Base-by-base conservation (phyloP, 1,140 invertebrate genomes). In the Procambarus virginalis region DNA sequence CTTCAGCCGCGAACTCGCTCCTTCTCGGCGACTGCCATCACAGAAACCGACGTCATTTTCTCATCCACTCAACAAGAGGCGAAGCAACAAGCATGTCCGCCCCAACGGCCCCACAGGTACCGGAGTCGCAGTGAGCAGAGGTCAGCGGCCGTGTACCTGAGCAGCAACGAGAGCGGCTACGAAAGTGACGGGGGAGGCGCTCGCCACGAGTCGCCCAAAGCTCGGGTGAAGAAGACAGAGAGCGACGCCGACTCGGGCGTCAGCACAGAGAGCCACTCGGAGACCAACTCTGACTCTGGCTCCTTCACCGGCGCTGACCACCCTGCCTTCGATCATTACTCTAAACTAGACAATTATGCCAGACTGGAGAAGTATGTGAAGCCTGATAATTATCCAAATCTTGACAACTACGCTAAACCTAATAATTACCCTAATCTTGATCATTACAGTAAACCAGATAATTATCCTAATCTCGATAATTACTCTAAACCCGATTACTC, bases 81-180 rank as follows among this genome's bases (percentile, higher is more conserved):
- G 14, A 20, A 22, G 22, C n/a, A 22, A 20, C 46, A 49, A 9
- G 3, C 60, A 17, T 64, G 60, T 64, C 49, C 20, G 70, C 51
- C 79, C 1, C 73, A 64, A 14, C 60, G 60, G 14, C 76, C 73
- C 34, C 93, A 83, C 94, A 91, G 93, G 93, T 20, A 93, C 93
- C 77, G 94, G 94, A 48, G 94, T 95, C 70, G 93, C 94, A 68
- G 95, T 95, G 92, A 95, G 95, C 46, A 92, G 95, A 83, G 95
- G 95, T 93, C 95, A 93, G 93, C 95, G 95, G 92, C 95, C 95
- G 93, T 95, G 95, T 92, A 94, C 94, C 34, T 94, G 94, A 92
- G 92, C 95, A 92, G 94, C 93, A 97, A 97, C 93, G 97, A 97
- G 94, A 97, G 96, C 55, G 97, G 97, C 34, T 97, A 97, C 93